Evolutionary conservation across 30 jellyfish, hydroid and myxozoan genomes (phyloP).

Genomic region (Hydra vulgaris): DNA sequence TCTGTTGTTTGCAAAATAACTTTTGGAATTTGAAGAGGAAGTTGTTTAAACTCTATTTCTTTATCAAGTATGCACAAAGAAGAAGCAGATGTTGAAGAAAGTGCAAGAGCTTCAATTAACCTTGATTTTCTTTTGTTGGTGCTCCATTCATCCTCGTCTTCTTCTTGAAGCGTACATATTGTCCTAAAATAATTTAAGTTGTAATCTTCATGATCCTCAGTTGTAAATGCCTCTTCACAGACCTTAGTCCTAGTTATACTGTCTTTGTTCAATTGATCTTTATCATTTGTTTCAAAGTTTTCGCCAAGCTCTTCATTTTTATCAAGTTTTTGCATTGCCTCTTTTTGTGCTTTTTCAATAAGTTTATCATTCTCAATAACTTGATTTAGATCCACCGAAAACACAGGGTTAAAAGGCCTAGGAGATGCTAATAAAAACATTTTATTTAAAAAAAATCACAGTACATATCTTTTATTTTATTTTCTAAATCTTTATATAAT

Average conservation of each 20-base stretch:
- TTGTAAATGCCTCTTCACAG: neutral
- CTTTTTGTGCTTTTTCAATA: slow-evolving; percentile 40
- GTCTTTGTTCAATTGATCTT: slow-evolving; percentile 4
- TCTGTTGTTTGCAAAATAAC: slow-evolving; percentile 51
- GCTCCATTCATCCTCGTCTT: slow-evolving; percentile 29
- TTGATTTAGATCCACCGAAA: slow-evolving; percentile 69
- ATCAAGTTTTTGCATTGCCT: slow-evolving; percentile 22
- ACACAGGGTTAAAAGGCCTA: slow-evolving; percentile 38
- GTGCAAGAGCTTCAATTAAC: slow-evolving; percentile 72
- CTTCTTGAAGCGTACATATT: slow-evolving; percentile 31
- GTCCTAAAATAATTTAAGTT: slow-evolving; percentile 13
- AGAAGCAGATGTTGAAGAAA: slow-evolving; percentile 93
- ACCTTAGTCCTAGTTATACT: slow-evolving; percentile 1
- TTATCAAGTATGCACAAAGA: slow-evolving; percentile 76
- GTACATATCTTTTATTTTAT: too few species aligned
- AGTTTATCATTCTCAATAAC: slow-evolving; percentile 82
- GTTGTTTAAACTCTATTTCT: slow-evolving; percentile 67
- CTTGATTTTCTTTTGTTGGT: slow-evolving; percentile 60
- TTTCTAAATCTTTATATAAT: too few species aligned
- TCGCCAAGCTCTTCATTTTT: neutral
- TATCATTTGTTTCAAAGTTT: slow-evolving; percentile 6
- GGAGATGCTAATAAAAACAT: slow-evolving; percentile 7
- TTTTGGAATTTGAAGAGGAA: slow-evolving; percentile 74
- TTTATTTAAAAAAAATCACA: too few species aligned
- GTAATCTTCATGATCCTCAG: slow-evolving; percentile 14